Evolutionary conservation across 2,888 invertebrate species (phyloP), one percentile per base, ranked within the genome.

Genomic region (Agrochola lota): DNA sequence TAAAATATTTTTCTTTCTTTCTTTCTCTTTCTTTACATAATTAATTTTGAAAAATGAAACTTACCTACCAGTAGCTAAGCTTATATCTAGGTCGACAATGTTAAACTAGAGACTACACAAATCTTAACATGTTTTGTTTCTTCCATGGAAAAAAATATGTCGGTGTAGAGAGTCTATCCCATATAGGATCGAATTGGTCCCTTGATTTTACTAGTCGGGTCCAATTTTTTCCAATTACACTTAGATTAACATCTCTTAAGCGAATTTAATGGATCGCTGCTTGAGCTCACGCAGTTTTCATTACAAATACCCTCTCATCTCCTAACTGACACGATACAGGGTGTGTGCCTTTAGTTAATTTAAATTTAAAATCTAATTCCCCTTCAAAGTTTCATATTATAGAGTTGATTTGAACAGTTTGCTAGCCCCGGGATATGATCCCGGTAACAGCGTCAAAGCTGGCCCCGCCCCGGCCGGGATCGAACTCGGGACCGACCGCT

Each of bases 361-460:
- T 89, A 87, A 89, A 85, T 88, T 80, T 88, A 85, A 89, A 88
- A 89, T 84, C 64, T 78, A 85, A 87, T 78, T 83, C 80, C 85
- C 88, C 85, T 77, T 71, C 80, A 83, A 83, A 81, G 79, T 87
- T 84, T 82, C 72, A 77, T 78, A 85, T 85, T 83, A 85, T 80
- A 84, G 81, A 87, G 85, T 89, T 86, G 89, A 88, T 89, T 88
- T 88, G 88, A 85, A 85, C 88, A 89, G 85, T 88, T 85, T 87
- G 77, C 60, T 83, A 76, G 90, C 93, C 92, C 77, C 87, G 87
- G 92, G 94, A 88, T 78, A 90, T 89, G 91, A 87, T 92, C 93
- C 91, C 89, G 78, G 87, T 91, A 91, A 93, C 91, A 92, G 90
- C 87, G 88, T 89, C 91, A 91, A 91, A 90, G 90, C 87, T 86